Base-by-base conservation (phyloP, 2,888 invertebrate genomes). In the Ceraclea dissimilis region DNA sequence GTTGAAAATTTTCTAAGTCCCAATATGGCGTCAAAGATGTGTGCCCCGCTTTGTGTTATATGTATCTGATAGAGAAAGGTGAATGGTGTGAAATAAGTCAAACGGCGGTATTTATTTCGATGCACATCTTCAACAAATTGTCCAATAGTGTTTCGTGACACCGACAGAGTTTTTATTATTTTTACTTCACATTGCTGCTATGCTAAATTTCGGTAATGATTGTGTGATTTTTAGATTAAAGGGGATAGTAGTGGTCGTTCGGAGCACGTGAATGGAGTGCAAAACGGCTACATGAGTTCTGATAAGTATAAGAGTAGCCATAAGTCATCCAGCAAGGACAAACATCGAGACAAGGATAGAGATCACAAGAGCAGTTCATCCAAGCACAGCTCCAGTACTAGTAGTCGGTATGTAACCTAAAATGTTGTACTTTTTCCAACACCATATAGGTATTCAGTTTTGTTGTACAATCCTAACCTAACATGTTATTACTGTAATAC, bases 21-120 rank as follows among this genome's bases (percentile, higher is more conserved):
- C 85, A 88, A 88, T 85, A 89, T 88, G 88, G 88, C 88, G 88
- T 84, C 87, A 83, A 81, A 79, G 79, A 79, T 79, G 81, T 84
- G 82, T 83, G 81, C 82, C 79, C 74, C 72, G 58, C 58, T 73
- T 76, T 72, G 67, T 66, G 69, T 64, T 60, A 61, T 63, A 11
- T 57, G 39, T 48, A 10, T 26, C 26, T 26, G 26, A 26, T 26
- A 49, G 57, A 59, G 57, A 57, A 58, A 48, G 26, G 11, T 51
- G 50, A 57, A 57, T 57, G 57, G 21, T 51, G 51, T 51, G n/a
- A 11, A 48, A 51, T 17, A 50, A 50, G 26, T 26, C 4, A 26
- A 26, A 26, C 26, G 26, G 10, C 5, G 10, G 26, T 10, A 6
- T 10, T 6, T 26, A 26, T 26, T 26, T 26, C 10, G 26, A 26